Evolutionary conservation across 2,113 vertebrate genomes (phyloP).

Genomic region (Willisornis vidua): DNA sequence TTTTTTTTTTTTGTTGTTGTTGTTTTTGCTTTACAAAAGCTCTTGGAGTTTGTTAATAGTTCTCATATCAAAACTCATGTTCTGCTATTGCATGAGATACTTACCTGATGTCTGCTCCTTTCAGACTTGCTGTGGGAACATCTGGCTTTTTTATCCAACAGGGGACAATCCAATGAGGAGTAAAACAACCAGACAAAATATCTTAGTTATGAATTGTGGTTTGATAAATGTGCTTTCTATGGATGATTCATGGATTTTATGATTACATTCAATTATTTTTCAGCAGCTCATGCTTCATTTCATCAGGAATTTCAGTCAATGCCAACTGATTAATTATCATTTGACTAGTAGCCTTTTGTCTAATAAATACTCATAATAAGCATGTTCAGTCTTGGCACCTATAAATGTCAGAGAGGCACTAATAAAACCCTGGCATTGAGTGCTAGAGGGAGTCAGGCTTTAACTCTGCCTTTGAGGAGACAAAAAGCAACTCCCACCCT

Average conservation of each 20-base stretch:
- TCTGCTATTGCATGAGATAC: neutral
- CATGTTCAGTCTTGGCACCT: constrained; percentile 51
- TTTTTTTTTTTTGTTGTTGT: too few species aligned
- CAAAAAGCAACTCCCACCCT: neutral
- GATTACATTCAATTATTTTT: constrained; percentile 79
- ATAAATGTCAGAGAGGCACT: constrained; percentile 53
- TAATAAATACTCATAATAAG: constrained; percentile 67
- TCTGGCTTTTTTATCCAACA: constrained; percentile 59
- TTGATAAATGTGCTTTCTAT: constrained; percentile 72
- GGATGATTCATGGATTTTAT: constrained; percentile 76
- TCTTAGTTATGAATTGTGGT: constrained; percentile 69
- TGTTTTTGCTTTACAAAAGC: neutral
- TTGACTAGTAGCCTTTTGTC: constrained; percentile 71
- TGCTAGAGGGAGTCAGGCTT: neutral
- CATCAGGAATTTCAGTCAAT: constrained; percentile 73
- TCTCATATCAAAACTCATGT: neutral
- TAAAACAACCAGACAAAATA: constrained; percentile 67
- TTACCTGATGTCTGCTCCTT: constrained; percentile 52
- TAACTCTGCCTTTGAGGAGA: neutral
- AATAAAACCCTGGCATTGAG: constrained; percentile 24
- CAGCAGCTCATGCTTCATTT: constrained; percentile 76
- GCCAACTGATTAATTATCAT: constrained; percentile 75
- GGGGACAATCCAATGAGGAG: constrained; percentile 42
- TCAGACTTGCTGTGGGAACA: constrained; percentile 49
- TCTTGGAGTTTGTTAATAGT: neutral